Conservation (phyloP, 2,888 invertebrate genomes). For the Salpingus planirostris region DNA sequence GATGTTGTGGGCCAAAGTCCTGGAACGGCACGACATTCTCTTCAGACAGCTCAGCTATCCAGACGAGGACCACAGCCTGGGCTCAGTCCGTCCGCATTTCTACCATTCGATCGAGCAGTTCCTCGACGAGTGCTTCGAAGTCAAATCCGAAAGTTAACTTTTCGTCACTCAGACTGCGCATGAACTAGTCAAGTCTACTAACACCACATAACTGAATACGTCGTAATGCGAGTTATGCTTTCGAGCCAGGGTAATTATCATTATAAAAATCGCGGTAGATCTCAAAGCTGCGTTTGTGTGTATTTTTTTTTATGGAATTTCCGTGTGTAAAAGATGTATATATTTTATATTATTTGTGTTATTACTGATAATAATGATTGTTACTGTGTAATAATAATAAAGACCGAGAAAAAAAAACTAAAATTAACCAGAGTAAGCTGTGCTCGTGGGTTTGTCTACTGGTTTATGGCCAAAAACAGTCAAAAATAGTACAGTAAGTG, state of each 20-base stretch:
- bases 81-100: constrained; percentile 74
- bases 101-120: constrained; percentile 86
- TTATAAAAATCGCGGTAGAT: constrained; percentile 11
- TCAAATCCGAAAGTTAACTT: constrained; percentile 9
- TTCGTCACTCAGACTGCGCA: constrained; percentile 7
- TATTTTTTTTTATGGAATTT: constrained; percentile 7
- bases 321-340: constrained; percentile 8
- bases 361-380: too few relatives aligned
- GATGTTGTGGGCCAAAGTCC: constrained; percentile 78
- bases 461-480: too few relatives aligned
- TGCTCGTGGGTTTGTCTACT: too few relatives aligned
- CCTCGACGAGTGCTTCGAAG: constrained; percentile 52
- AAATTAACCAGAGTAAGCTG: too few relatives aligned
- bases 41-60: constrained; percentile 92
- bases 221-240: constrained; percentile 6
- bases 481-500: too few relatives aligned
- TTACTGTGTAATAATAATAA: constrained; percentile 5
- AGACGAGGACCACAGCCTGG: constrained; percentile 85
- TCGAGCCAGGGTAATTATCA: constrained; percentile 11
- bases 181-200: constrained; percentile 9
- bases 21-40: constrained; percentile 77
- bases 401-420: too few relatives aligned
- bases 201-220: constrained; percentile 1
- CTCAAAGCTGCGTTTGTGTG: constrained; percentile 8
- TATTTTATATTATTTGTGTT: constrained; percentile 11